Conservation (phyloP, 2,113 vertebrate genomes). For the Pomatostomus ruficeps region DNA sequence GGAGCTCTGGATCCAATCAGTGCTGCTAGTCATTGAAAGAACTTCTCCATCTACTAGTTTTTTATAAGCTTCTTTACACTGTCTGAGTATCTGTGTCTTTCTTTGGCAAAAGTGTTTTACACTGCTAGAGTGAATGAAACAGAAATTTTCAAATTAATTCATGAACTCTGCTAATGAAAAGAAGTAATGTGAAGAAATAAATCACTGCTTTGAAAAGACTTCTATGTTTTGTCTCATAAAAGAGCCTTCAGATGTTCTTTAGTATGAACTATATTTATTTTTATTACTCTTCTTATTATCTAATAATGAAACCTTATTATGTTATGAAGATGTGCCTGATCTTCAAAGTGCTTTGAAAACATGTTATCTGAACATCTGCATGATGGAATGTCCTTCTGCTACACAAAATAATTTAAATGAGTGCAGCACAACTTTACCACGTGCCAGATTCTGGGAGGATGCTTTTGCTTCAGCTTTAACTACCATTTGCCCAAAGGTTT, state of each 20-base stretch:
- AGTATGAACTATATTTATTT: not conserved
- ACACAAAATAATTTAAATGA: not conserved
- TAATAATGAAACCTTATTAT: constrained; percentile 27
- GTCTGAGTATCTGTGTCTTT: not conserved
- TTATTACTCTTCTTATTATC: constrained; percentile 26
- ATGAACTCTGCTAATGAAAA: constrained; percentile 16
- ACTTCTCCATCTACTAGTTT: not conserved
- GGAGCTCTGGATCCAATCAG: constrained; percentile 38
- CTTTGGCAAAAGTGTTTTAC: not conserved
- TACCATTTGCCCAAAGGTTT: not conserved
- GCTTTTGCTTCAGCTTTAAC: not conserved
- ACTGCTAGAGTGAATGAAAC: not conserved
- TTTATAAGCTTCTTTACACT: not conserved
- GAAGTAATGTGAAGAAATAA: not conserved
- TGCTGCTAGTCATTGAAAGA: not conserved
- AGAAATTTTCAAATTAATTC: constrained; percentile 5
- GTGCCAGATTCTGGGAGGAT: not conserved
- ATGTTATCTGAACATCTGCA: constrained; percentile 16
- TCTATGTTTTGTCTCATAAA: not conserved
- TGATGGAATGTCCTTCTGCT: not conserved
- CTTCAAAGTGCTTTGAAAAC: constrained; percentile 32
- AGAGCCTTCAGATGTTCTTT: constrained; percentile 3
- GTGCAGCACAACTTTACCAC: not conserved
- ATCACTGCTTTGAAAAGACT: not conserved
- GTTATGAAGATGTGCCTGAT: not conserved